Conservation (phyloP, 37 sponge, comb jelly and placozoan genomes). For the Axinella damicornis region DNA sequence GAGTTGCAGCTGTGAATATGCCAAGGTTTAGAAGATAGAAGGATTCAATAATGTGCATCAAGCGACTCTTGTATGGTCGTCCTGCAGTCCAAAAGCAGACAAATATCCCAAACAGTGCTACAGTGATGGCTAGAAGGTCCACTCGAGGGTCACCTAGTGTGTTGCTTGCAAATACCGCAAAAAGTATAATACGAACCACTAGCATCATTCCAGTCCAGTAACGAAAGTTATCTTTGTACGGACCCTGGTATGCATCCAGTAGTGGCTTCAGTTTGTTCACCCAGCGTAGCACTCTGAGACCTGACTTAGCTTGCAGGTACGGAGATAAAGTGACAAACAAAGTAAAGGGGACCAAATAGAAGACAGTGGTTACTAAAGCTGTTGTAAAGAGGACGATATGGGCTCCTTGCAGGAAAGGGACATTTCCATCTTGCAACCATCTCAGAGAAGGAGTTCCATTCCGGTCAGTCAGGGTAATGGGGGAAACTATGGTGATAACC, state of each 20-base stretch:
- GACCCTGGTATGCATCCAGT: neutral
- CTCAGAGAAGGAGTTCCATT: too few relatives aligned
- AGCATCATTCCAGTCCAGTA: constrained; percentile 18
- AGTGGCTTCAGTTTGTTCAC: constrained; percentile 8
- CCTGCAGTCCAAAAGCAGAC: too few relatives aligned
- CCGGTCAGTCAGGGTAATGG: too few relatives aligned
- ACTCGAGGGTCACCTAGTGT: too few relatives aligned
- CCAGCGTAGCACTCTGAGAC: neutral
- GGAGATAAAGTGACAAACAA: neutral
- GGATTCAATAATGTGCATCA: too few relatives aligned
- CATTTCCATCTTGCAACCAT: constrained; percentile 14
- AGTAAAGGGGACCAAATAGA: neutral
- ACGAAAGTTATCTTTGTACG: constrained; percentile 15
- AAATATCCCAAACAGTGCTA: too few relatives aligned
- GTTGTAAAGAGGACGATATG: neutral
- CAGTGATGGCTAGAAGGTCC: too few relatives aligned
- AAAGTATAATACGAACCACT: neutral
- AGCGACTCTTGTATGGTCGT: too few relatives aligned
- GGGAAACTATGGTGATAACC: neutral
- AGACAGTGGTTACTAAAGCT: neutral
- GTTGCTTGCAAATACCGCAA: neutral
- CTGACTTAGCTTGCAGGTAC: constrained; percentile 9
- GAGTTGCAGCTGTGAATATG: too few relatives aligned
- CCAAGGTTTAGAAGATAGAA: too few relatives aligned
- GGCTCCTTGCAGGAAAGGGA: neutral